A percentile compares a stretch with the other conserved stretches of the same genome.
Evolutionary conservation across 1,140 invertebrate species (phyloP).

Genomic region (Trichonephila clavata): DNA sequence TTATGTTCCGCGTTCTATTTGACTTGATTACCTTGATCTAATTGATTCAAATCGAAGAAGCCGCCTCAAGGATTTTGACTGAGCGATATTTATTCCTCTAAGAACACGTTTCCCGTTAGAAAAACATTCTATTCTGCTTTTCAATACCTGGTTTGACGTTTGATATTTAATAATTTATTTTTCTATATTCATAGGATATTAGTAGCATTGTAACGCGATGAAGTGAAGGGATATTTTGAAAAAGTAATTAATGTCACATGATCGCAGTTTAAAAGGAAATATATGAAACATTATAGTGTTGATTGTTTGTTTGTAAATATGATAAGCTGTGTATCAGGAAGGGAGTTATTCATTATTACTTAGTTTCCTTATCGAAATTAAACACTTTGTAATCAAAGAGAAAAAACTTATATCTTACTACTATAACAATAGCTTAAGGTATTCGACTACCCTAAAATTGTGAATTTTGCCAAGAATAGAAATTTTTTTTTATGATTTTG

Average conservation of each 20-base stretch:
- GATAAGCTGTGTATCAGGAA: no score
- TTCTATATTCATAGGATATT: not conserved
- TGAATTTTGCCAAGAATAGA: no score
- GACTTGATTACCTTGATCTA: not conserved
- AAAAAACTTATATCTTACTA: no score
- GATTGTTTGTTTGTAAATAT: no score
- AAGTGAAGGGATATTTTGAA: not conserved
- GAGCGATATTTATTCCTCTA: not conserved
- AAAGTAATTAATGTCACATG: not conserved
- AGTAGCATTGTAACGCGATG: not conserved
- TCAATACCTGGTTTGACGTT: not conserved
- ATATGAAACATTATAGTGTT: no score
- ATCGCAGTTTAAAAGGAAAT: no score
- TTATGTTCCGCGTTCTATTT: not conserved
- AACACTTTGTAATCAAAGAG: no score
- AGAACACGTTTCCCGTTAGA: not conserved
- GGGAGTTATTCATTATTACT: no score
- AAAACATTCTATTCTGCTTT: not conserved
- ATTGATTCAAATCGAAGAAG: conserved; percentile 17
- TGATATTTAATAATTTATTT: not conserved
- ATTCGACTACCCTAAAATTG: no score
- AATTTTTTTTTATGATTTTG: no score
- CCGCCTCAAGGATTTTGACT: not conserved
- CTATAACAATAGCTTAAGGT: no score
- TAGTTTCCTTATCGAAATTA: no score